Evolutionary conservation across 2,888 invertebrate genomes (phyloP), one percentile per base, ranked within the genome.

Genomic region (Ectemnius cavifrons): DNA sequence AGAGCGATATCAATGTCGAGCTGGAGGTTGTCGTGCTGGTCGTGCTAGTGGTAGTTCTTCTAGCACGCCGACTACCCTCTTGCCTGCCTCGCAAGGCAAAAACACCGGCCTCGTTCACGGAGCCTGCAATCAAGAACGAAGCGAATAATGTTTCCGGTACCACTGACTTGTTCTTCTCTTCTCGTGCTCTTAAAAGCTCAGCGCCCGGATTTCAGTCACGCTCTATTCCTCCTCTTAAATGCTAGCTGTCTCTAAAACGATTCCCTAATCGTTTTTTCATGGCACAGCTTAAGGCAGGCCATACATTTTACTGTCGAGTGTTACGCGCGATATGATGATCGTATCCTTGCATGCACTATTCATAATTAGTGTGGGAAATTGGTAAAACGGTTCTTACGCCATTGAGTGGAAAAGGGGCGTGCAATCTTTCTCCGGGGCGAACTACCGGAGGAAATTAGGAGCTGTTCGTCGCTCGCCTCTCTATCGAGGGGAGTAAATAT

Each of bases 41-140:
- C 49, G 80, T 80, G 70, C 78, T 80, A 56, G 80, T 80, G 67
- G 80, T 88, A 63, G 88, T 89, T 75, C 87, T 87, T 78, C 89
- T 86, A 60, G 82, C 77, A 72, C 88, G 85, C 63, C 89, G 83
- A 62, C 84, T 85, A 67, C 86, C 87, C 71, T 88, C 89, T 81
- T 90, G 89, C 77, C 88, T 86, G 18, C 87, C 88, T 6, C 90
- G 89, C 23, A 89, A 79, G 59, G 89, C 88, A 82, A 88, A 90
- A 70, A 89, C 87, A 28, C 89, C 87, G 20, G 90, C 89, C 71
- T 90, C 90, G 85, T 90, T 90, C 79, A 89, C 89, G 60, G 88
- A 87, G 73, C 88, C 90, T 90, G 86, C 46, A 84, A 87, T 77
- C 75, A 66, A 77, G 78, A 37, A 37, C 37, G 8, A 37, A 37